A percentile compares a stretch with the other conserved stretches of the same genome.
These are phyloP conservation scores for Euwallacea similis DNA, from an alignment of 1,140 invertebrate species.

Conservation along the genomic window DNA sequence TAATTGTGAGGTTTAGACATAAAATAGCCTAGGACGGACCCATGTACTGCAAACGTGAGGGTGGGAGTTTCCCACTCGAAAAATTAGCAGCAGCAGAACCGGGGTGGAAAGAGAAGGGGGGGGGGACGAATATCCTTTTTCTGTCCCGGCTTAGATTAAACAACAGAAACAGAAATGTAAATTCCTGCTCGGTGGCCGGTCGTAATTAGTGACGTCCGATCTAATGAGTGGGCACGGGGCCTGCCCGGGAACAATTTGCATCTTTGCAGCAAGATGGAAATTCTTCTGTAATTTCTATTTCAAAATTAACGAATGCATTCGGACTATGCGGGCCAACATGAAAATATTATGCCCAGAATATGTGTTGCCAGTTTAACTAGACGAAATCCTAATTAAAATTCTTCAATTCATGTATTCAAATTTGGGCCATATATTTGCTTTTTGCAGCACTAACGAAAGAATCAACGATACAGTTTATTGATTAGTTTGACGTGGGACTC, in stretches of 20 bases:
- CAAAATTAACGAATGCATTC: slow-evolving; percentile 44
- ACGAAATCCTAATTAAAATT: slow-evolving; percentile 32
- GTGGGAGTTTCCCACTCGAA: slow-evolving; percentile 20
- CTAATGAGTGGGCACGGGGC: slow-evolving; percentile 43
- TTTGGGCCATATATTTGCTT: too few relatives aligned
- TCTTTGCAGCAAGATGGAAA: slow-evolving; percentile 39
- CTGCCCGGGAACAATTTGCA: slow-evolving; percentile 39
- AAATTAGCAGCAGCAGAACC: slow-evolving; percentile 24
- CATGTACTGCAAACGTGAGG: neutral
- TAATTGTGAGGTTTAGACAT: too few relatives aligned
- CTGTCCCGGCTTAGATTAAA: slow-evolving; percentile 37
- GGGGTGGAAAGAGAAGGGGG: neutral
- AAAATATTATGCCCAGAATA: slow-evolving; percentile 33
- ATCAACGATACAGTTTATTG: too few relatives aligned
- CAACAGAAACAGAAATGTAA: slow-evolving; percentile 41
- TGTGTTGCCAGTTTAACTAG: slow-evolving; percentile 30
- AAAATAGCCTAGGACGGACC: too few relatives aligned
- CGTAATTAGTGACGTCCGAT: slow-evolving; percentile 45
- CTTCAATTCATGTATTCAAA: slow-evolving; percentile 5
- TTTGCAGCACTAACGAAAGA: too few relatives aligned
- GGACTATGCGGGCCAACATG: slow-evolving; percentile 29
- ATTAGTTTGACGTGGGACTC: too few relatives aligned
- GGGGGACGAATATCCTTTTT: slow-evolving; percentile 32
- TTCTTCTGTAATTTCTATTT: slow-evolving; percentile 45
- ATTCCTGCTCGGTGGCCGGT: slow-evolving; percentile 38